Base-by-base conservation (phyloP, 2,113 vertebrate species). In the Grallaria varia region DNA sequence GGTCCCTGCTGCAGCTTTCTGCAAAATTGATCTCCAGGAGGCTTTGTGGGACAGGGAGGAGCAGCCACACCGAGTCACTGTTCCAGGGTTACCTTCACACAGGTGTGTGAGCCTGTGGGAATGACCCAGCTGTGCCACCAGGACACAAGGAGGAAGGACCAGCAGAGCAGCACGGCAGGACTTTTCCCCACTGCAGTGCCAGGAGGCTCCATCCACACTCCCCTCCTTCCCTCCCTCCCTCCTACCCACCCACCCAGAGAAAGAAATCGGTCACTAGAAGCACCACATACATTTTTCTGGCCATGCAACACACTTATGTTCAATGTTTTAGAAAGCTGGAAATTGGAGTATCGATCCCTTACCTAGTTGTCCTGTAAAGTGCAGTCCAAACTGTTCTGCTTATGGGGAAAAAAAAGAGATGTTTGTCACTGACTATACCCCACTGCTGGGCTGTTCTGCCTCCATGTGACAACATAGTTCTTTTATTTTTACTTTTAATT, bases 1-100 rank as follows among this genome's bases (percentile, higher is more conserved):
- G 80, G 89, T 89, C 95, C 93, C 93, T 82, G 81, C 93, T 82
- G 81, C 77, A 97, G 85, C 82, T 97, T 97, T 97, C 96, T 93
- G 88, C 94, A 87, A 91, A 91, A 94, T 76, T n/a, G 56, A 89
- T 24, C 72, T 74, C 83, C 31, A 37, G 50, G 90, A 81, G 82
- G 40, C 63, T 75, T 23, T 53, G 76, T 89, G 88, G 86, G 68
- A 92, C 0, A 50, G 69, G 71, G 90, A 79, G 86, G 81, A 93
- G 94, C 93, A 97, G 93, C 93, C 87, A 87, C 59, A 44, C 84
- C 47, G 63, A 69, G 56, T 40, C 64, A 80, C 66, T 52, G 33
- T 14, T 45, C 68, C 86, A 27, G 20, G 82, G 87, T 96, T 79
- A 84, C 31, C 62, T 79, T 50, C 67, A 30, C 62, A 42, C 55